Base-by-base conservation (phyloP, 2,113 vertebrate genomes). In the Carassius gibelio region DNA sequence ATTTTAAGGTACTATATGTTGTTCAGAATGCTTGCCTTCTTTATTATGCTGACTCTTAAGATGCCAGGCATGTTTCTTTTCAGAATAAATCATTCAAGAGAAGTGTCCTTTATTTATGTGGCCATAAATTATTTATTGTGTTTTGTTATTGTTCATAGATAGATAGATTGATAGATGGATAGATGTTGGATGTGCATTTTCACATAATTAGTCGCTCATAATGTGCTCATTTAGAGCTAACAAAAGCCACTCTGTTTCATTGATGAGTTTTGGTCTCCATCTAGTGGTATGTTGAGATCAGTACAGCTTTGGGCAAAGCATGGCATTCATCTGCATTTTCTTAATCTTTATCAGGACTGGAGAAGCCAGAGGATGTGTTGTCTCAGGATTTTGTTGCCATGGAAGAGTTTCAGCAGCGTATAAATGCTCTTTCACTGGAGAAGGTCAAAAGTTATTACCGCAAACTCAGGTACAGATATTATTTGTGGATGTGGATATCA, bases 371-470 rank as follows among this genome's bases (percentile, higher is more conserved):
- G 74, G 95, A 95, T 34, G 93, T 93, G 0, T 88, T 92, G 21
- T 92, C 94, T 84, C 92, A 95, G 84, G 94, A 96, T 78, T 93
- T 90, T 59, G 74, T 83, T 0, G 71, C 86, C 0, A 91, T 93
- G 89, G 97, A 98, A 87, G 97, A 99, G 82, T 91, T 99, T 86
- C 96, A 97, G 89, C 97, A 98, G 92, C 95, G 96, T 87, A 97
- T 96, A 87, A 99, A 99, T 3, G 91, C 93, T 0, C 80, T 95
- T 82, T 98, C 97, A 8, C 94, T 99, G 26, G 97, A 97, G 93
- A 99, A 97, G 92, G 97, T 97, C 85, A 97, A 99, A 90, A 95
- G 95, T 86, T 99, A 99, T 91, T 99, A 99, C 93, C 96, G 97
- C 75, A 98, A 93, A 92, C 97, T 99, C 95, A 97, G 98, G 98